Evolutionary conservation across 2,113 vertebrate genomes (phyloP), one percentile per base, ranked within the genome.

Genomic region (Pseudorectes ferrugineus): DNA sequence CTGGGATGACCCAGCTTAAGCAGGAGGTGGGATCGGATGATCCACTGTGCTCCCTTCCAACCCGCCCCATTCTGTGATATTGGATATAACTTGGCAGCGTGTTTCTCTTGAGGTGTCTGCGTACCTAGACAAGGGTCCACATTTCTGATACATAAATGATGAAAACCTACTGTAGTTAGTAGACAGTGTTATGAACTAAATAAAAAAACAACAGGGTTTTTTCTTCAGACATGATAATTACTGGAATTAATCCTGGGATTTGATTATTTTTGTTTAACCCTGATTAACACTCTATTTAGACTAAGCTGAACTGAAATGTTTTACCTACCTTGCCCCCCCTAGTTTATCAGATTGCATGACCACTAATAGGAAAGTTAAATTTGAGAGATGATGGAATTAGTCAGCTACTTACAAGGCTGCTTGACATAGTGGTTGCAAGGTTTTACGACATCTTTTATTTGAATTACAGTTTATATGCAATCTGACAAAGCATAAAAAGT

Each of bases 401-500:
- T 62, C 13, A 78, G 23, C 29, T 18, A 20, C 45, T 81, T 77
- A 46, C 12, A 74, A 59, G 45, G 36, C 33, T 48, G 6, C 59
- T 89, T 79, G 15, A 66, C 26, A 18, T 22, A 42, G 40, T 45
- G 6, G 11, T 45, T 93, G 18, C 55, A 52, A 73, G 23, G 11
- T 46, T 86, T 90, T 76, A 23, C 0, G 1, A 55, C 6, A 1
- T 66, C 22, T 88, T 88, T 90, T 86, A 45, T 59, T 90, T 63
- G 63, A 92, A 61, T 63, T 70, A 29, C 51, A 38, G 13, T 77
- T 84, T 78, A 68, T 78, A 42, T 9, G 20, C n/a, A 80, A 42
- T 77, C 40, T 90, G 75, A 78, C 35, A 78, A 85, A 85, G 62
- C 86, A 63, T 46, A 65, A 72, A 93, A 91, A 84, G 22, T 67